Evolutionary conservation across 2,113 vertebrate species (phyloP).

Genomic region (Carollia perspicillata): DNA sequence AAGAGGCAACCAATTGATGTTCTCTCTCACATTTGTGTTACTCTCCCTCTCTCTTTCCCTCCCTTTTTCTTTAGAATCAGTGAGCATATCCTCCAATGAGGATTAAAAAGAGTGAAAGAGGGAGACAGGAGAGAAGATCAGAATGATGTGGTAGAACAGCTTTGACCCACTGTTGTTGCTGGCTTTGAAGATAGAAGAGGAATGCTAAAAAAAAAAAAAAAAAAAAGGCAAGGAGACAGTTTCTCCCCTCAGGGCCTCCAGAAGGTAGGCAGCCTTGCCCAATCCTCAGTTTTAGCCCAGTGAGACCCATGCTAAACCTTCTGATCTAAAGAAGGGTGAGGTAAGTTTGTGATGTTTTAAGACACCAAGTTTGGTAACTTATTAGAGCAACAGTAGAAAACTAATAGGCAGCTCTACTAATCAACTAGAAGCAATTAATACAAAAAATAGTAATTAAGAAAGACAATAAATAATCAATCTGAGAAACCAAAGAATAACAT

Average conservation of each 20-base stretch:
- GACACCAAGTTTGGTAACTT: neutral
- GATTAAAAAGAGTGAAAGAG: neutral
- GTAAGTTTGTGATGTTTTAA: neutral
- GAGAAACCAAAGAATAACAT: neutral
- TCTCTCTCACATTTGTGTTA: too few species aligned
- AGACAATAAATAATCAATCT: neutral
- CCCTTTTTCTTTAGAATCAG: too few species aligned
- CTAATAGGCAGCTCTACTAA: neutral
- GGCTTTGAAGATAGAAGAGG: neutral
- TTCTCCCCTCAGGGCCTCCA: neutral
- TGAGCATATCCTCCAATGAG: too few species aligned
- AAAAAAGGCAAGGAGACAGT: neutral
- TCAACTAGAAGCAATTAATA: neutral
- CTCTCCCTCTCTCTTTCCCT: too few species aligned
- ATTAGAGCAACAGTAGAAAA: neutral
- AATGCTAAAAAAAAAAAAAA: neutral
- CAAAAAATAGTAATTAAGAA: neutral
- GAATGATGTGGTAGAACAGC: neutral
- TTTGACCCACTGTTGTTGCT: neutral
- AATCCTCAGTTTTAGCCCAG: neutral
- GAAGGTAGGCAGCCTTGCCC: neutral
- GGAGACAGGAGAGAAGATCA: neutral
- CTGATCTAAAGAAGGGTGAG: neutral
- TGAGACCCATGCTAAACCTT: neutral
- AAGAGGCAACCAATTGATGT: too few species aligned